A percentile compares a stretch with the other conserved stretches of the same genome.
These are phyloP conservation scores for Sus cebifrons DNA, from an alignment of 2,797 vertebrate species.

Conservation along the genomic window DNA sequence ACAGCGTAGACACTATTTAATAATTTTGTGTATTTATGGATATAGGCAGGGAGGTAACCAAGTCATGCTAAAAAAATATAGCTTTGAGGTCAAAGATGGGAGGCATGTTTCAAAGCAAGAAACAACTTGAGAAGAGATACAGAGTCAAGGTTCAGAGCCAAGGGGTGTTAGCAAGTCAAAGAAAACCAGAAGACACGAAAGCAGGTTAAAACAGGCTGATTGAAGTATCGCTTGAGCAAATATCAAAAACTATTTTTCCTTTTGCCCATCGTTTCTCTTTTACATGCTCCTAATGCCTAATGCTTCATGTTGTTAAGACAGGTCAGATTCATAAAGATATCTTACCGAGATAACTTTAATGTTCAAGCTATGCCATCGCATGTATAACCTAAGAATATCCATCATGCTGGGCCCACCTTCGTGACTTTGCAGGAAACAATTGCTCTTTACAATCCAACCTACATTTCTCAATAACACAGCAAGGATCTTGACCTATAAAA, in stretches of 20 bases:
- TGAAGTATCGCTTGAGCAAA: neutral
- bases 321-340: neutral
- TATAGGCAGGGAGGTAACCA: neutral
- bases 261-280: neutral
- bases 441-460: slow-evolving; percentile 16
- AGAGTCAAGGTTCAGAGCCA: neutral
- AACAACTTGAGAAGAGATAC: neutral
- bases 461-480: slow-evolving; percentile 71
- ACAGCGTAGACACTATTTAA: neutral
- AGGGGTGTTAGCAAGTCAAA: neutral
- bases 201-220: neutral
- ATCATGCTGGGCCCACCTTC: neutral
- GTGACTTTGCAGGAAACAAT: slow-evolving; percentile 59
- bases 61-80: neutral
- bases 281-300: neutral
- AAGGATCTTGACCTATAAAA: slow-evolving; percentile 74
- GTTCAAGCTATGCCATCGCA: neutral
- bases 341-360: neutral
- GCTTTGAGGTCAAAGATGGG: neutral
- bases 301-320: neutral
- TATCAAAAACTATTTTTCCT: neutral
- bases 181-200: neutral
- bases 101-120: neutral
- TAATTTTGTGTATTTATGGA: neutral
- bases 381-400: neutral